Conservation (phyloP, 2,888 invertebrate species). For the Timema podura region DNA sequence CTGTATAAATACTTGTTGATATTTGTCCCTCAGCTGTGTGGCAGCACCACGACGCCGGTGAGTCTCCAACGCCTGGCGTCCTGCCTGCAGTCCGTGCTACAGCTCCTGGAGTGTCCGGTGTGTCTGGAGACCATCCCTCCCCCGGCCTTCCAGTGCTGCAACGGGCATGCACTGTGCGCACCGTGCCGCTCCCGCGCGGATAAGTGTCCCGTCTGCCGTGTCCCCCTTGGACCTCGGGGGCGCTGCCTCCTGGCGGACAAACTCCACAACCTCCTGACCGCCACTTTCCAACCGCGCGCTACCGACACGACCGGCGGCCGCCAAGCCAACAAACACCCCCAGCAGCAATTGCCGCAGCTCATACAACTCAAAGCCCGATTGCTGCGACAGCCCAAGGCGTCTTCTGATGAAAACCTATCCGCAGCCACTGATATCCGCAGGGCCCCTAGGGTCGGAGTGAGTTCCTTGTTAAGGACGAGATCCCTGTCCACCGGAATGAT, state of each 20-base stretch:
- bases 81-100: constrained; percentile 48
- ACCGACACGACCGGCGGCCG: background rate
- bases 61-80: constrained; percentile 47
- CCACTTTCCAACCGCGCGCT: constrained; percentile 5
- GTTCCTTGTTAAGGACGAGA: too few species aligned
- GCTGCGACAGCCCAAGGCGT: background rate
- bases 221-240: constrained; percentile 46
- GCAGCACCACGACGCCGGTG: constrained; percentile 34
- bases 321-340: background rate
- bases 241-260: constrained; percentile 49
- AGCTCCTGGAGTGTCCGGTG: constrained; percentile 50
- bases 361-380: background rate
- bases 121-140: constrained; percentile 47
- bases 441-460: background rate
- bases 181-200: constrained; percentile 47
- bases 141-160: constrained; percentile 49
- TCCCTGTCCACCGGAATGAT: too few species aligned
- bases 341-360: background rate
- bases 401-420: constrained; percentile 13
- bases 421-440: background rate
- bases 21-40: constrained; percentile 17
- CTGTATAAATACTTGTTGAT: constrained; percentile 5
- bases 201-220: constrained; percentile 49
- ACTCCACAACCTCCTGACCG: constrained; percentile 35
- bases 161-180: constrained; percentile 49